A percentile compares a stretch with the other conserved stretches of the same genome.
Conservation (phyloP, 2,797 vertebrate species). For the Scolopax rusticola region DNA sequence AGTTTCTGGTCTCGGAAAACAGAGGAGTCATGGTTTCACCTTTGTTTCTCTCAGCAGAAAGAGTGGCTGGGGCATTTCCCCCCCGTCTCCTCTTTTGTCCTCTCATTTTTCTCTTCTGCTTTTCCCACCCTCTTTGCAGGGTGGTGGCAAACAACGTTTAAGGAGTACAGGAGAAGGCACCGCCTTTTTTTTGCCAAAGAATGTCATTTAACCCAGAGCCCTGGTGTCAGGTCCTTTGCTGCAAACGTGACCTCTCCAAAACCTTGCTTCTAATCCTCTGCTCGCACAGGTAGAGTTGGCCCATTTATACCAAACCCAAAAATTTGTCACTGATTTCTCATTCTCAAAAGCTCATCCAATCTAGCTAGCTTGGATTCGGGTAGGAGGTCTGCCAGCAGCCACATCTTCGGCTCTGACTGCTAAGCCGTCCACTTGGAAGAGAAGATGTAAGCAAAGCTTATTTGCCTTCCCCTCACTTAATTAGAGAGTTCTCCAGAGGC, state of each 20-base stretch:
- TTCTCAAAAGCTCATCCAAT: neutral
- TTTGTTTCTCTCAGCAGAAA: neutral
- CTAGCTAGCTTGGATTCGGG: neutral
- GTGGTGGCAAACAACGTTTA: neutral
- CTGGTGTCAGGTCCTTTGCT: neutral
- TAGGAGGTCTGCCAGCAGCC: neutral
- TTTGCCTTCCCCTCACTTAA: conserved; percentile 4
- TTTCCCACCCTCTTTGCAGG: neutral
- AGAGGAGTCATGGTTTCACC: neutral
- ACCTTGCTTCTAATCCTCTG: neutral
- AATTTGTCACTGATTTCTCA: neutral
- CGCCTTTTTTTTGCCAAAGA: neutral
- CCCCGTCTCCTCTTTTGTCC: neutral
- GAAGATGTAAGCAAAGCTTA: neutral
- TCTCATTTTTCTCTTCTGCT: neutral
- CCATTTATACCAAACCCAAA: neutral
- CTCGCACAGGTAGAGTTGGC: neutral
- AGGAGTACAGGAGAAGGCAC: neutral
- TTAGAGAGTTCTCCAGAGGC: neutral
- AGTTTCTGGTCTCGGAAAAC: neutral
- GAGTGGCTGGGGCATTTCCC: neutral
- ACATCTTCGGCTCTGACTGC: neutral
- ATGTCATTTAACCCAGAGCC: neutral
- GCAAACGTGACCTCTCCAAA: neutral
- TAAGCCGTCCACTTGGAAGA: neutral